phyloP scores from a whole-genome alignment of 2,888 invertebrate species.

The Caenorhabditis panamensis region DNA sequence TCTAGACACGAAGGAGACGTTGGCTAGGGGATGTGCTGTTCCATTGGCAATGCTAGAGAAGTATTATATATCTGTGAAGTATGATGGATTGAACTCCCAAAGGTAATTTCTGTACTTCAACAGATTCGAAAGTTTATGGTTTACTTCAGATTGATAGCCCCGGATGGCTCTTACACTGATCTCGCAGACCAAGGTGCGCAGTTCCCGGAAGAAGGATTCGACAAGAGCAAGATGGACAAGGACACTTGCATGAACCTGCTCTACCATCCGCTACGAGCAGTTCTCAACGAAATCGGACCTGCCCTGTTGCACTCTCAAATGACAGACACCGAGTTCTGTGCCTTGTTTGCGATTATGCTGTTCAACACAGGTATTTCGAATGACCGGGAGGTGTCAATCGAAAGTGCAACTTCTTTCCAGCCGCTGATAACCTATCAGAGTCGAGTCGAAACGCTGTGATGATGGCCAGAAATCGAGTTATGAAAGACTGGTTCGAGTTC shows the following conservation, averaged over 20 bases:
- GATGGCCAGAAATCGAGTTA: slow-evolving; percentile 48
- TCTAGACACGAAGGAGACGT: slow-evolving; percentile 51
- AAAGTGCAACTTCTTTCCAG: slow-evolving; percentile 52
- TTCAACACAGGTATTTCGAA: slow-evolving; percentile 71
- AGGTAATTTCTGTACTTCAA: no score
- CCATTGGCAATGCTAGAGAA: slow-evolving; percentile 73
- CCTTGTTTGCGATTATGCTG: slow-evolving; percentile 70
- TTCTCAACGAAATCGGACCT: slow-evolving; percentile 68
- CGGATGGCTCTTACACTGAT: slow-evolving; percentile 66
- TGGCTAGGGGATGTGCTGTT: slow-evolving; percentile 70
- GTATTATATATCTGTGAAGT: slow-evolving; percentile 71
- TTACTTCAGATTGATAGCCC: slow-evolving; percentile 55
- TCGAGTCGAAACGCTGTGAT: slow-evolving; percentile 38
- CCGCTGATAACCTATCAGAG: slow-evolving; percentile 53
- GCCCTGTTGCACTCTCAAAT: slow-evolving; percentile 70
- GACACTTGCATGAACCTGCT: slow-evolving; percentile 60
- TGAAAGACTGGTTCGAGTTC: slow-evolving; percentile 73
- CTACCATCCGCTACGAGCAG: slow-evolving; percentile 65
- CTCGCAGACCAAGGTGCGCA: slow-evolving; percentile 61
- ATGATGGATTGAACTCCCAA: slow-evolving; percentile 64
- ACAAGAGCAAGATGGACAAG: slow-evolving; percentile 54
- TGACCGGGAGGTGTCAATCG: slow-evolving; percentile 26
- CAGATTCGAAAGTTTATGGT: no score
- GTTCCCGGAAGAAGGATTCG: slow-evolving; percentile 45
- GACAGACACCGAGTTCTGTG: slow-evolving; percentile 75